These are phyloP conservation scores for Strigamia transsilvanica DNA, from an alignment of 2,888 invertebrate species.

Conservation along the genomic window DNA sequence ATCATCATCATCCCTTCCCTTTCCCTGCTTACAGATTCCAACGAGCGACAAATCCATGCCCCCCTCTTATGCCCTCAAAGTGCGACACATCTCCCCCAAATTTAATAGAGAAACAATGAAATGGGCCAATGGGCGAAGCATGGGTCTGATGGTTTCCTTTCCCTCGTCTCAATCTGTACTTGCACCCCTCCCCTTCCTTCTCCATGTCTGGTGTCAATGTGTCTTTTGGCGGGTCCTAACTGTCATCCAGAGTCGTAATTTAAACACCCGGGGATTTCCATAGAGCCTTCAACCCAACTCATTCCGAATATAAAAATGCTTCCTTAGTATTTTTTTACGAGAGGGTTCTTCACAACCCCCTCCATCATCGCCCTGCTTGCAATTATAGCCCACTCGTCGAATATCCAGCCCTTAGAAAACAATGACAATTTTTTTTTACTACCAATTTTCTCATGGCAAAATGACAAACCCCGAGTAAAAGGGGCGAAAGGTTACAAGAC, in stretches of 20 bases:
- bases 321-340: slow-evolving; percentile 46
- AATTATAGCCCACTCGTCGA: background rate
- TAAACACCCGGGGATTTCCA: slow-evolving; percentile 49
- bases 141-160: slow-evolving; percentile 40
- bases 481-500: background rate
- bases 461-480: background rate
- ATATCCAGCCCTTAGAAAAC: background rate
- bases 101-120: slow-evolving; percentile 49
- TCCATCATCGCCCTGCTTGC: slow-evolving; percentile 13
- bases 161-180: slow-evolving; percentile 48
- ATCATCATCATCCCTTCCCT: slow-evolving; percentile 18
- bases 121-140: slow-evolving; percentile 47
- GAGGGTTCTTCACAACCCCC: slow-evolving; percentile 1
- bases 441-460: background rate
- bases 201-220: slow-evolving; percentile 44
- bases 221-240: slow-evolving; percentile 47
- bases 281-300: slow-evolving; percentile 24
- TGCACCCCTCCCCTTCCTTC: slow-evolving; percentile 19
- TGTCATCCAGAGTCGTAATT: slow-evolving; percentile 40
- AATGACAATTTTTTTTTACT: slow-evolving; percentile 11
- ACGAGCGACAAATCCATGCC: slow-evolving; percentile 46
- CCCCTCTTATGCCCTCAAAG: slow-evolving; percentile 39
- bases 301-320: slow-evolving; percentile 45
- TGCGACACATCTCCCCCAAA: slow-evolving; percentile 39
- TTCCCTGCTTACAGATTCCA: slow-evolving; percentile 10